Evolutionary conservation across 2,888 invertebrate genomes (phyloP).

Genomic region (Rambutsinella grinnellia): DNA sequence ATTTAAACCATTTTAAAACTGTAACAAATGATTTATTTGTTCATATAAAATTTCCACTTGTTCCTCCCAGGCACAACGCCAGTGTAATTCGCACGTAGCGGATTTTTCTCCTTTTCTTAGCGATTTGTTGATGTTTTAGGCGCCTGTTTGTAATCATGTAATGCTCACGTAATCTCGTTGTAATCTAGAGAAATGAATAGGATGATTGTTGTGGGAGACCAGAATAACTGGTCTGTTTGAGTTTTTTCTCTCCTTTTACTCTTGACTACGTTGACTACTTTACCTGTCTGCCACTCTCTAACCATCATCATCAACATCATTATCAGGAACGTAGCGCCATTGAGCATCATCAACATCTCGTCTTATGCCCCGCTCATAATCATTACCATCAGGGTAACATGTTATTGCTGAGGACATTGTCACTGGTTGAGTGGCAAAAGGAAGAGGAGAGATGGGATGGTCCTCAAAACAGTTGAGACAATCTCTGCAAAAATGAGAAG

Average conservation of each 20-base stretch:
- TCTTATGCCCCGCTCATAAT: conserved; percentile 42
- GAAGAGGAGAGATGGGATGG: no score
- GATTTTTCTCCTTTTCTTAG: conserved; percentile 5
- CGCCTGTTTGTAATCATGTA: conserved; percentile 56
- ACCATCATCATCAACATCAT: conserved; percentile 35
- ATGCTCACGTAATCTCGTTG: conserved; percentile 52
- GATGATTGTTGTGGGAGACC: conserved; percentile 42
- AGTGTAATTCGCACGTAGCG: conserved; percentile 32
- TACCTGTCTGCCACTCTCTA: conserved; percentile 37
- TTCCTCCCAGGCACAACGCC: conserved; percentile 24
- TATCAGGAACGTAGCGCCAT: conserved; percentile 13
- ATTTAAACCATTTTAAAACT: no score
- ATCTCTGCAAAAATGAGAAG: no score
- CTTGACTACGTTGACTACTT: background rate
- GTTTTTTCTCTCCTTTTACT: conserved; percentile 16
- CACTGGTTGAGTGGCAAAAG: no score
- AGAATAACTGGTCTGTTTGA: conserved; percentile 51
- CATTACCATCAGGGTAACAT: conserved; percentile 22
- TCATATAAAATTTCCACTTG: no score
- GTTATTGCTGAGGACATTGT: conserved; percentile 3
- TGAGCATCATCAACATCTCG: conserved; percentile 26
- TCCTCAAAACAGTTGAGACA: no score
- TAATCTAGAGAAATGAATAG: conserved; percentile 51
- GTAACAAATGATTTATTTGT: no score
- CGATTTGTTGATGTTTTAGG: conserved; percentile 35